Percentiles rank a stretch among this genome's conserved stretches.
Evolutionary conservation across 2,113 vertebrate species (phyloP).

Genomic region (Gymnobelideus leadbeateri): DNA sequence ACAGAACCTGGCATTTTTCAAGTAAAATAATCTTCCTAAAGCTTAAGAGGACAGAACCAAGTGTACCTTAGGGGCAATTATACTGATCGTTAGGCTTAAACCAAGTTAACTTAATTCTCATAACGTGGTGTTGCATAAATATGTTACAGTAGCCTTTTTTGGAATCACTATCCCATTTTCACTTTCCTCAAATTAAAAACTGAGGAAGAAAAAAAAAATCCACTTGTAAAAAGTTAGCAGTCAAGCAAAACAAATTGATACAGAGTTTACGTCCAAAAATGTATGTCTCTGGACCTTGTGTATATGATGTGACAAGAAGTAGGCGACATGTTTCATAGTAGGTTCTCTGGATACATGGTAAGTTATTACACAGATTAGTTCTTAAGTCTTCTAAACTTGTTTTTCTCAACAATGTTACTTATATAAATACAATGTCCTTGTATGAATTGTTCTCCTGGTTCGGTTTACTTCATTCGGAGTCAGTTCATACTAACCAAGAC

Average conservation of each 20-base stretch:
- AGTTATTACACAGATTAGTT: background rate
- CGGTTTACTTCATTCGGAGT: background rate
- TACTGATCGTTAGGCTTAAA: background rate
- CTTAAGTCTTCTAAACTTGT: background rate
- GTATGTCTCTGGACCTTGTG: background rate
- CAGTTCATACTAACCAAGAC: background rate
- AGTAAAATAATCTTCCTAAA: background rate
- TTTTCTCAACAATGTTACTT: background rate
- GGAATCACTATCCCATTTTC: background rate
- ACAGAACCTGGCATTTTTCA: background rate
- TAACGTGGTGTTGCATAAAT: background rate
- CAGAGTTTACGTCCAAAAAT: background rate
- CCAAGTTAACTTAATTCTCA: background rate
- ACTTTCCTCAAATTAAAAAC: background rate
- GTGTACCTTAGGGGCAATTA: background rate
- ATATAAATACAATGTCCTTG: background rate
- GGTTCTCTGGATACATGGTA: background rate
- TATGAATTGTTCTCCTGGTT: background rate
- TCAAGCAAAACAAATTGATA: background rate
- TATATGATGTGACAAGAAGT: too few species aligned
- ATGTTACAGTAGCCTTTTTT: background rate
- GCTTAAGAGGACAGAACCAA: background rate
- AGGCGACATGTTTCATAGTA: background rate
- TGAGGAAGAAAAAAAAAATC: background rate
- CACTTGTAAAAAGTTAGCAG: background rate